Conservation (phyloP, 2,888 invertebrate genomes). For the Tachina grossa region DNA sequence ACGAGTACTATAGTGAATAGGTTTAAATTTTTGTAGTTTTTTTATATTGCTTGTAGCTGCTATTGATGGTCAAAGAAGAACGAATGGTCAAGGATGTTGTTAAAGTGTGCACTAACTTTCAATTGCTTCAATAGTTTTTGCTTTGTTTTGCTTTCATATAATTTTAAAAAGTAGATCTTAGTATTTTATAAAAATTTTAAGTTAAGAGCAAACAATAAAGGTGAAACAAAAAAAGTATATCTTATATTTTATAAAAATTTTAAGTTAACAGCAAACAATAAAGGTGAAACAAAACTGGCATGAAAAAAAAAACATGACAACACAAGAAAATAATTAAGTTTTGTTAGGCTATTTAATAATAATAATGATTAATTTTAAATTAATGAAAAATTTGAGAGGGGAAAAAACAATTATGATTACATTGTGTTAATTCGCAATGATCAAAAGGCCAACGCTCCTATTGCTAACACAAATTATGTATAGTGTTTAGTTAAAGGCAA, state of each 20-base stretch:
- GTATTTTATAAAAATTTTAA: neutral
- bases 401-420: conserved; percentile 1
- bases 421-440: conserved; percentile 11
- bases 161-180: neutral
- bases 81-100: conserved; percentile 64
- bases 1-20: neutral
- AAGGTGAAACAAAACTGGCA: neutral
- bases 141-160: conserved; percentile 5
- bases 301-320: conserved; percentile 16
- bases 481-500: neutral
- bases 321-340: conserved; percentile 8
- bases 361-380: conserved; percentile 43
- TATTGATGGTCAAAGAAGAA: conserved; percentile 56
- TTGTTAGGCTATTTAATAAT: conserved; percentile 21
- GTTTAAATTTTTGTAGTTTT: neutral
- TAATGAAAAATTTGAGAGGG: conserved; percentile 27
- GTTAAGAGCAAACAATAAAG: neutral
- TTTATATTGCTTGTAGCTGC: conserved; percentile 2
- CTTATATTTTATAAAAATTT: neutral
- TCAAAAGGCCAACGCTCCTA: neutral
- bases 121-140: conserved; percentile 41
- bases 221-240: neutral
- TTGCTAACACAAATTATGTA: neutral
- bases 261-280: neutral
- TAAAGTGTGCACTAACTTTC: conserved; percentile 52